Conservation (phyloP, 2,888 invertebrate genomes). For the Spodoptera littoralis region DNA sequence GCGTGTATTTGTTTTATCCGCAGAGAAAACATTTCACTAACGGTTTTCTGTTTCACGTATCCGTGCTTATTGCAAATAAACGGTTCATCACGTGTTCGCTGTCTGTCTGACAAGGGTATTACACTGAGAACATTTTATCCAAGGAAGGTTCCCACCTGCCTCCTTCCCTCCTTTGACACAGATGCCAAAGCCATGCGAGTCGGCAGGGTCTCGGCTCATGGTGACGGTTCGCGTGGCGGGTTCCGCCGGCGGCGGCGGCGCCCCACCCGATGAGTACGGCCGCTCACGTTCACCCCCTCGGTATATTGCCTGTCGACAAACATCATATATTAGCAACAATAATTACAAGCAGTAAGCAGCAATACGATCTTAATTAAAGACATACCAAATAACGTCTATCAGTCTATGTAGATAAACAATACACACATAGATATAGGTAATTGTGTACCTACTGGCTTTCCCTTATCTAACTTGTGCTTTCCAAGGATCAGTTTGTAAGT, state of each 20-base stretch:
- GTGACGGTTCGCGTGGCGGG: slow-evolving; percentile 94
- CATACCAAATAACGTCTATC: too few relatives aligned
- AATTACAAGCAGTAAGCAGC: background rate
- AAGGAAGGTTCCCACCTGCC: slow-evolving; percentile 89
- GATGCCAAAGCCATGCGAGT: slow-evolving; percentile 95
- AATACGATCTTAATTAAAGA: too few relatives aligned
- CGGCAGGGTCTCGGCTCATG: slow-evolving; percentile 95
- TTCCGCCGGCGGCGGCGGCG: slow-evolving; percentile 91
- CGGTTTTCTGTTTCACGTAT: slow-evolving; percentile 5
- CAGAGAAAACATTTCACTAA: background rate
- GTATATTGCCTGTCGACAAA: slow-evolving; percentile 84
- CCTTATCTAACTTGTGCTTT: too few relatives aligned
- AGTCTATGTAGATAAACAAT: too few relatives aligned
- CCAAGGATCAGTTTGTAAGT: too few relatives aligned
- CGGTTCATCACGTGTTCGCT: slow-evolving; percentile 25
- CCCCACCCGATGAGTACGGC: slow-evolving; percentile 88
- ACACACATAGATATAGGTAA: too few relatives aligned
- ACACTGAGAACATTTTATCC: slow-evolving; percentile 27
- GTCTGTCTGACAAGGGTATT: slow-evolving; percentile 40
- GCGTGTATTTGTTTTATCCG: too few relatives aligned
- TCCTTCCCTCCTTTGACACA: slow-evolving; percentile 97
- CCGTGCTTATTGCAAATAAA: slow-evolving; percentile 10
- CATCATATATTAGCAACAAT: slow-evolving; percentile 6
- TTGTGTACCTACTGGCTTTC: too few relatives aligned
- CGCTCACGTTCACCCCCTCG: slow-evolving; percentile 87